Percentiles rank a stretch among this genome's conserved stretches.
These are phyloP conservation scores for Montipora foliosa DNA, from an alignment of 64 coral and sea anemone species.

Conservation along the genomic window DNA sequence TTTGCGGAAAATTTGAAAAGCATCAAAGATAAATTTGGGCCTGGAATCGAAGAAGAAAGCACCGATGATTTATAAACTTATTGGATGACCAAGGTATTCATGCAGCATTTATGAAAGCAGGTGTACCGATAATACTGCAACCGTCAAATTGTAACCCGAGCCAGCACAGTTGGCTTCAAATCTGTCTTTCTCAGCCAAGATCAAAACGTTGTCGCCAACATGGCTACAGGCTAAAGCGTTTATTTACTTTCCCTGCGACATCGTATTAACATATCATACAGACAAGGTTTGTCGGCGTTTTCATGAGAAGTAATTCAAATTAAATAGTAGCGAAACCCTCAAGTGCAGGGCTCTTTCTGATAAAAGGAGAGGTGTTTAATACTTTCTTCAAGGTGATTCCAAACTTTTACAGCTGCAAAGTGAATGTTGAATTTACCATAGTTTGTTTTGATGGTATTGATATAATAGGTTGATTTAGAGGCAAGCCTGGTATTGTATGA, in stretches of 20 bases:
- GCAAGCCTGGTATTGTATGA: too few species aligned
- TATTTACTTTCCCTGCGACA: background rate
- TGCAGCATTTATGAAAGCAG: too few species aligned
- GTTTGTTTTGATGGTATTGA: too few species aligned
- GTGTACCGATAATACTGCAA: too few species aligned
- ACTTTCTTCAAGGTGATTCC: too few species aligned
- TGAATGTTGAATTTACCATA: too few species aligned
- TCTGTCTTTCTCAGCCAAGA: background rate
- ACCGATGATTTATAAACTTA: background rate
- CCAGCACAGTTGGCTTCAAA: background rate
- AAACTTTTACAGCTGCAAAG: too few species aligned
- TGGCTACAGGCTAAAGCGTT: background rate
- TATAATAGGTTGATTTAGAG: too few species aligned
- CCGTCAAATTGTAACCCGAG: too few species aligned
- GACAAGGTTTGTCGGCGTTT: background rate
- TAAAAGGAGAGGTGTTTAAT: background rate
- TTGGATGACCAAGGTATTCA: background rate
- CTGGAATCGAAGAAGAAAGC: background rate
- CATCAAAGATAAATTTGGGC: constrained; percentile 1
- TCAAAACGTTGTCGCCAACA: background rate
- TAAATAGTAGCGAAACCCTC: background rate
- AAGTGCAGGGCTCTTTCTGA: background rate
- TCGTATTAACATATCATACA: background rate
- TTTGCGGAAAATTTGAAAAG: constrained; percentile 29
- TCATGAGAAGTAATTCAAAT: background rate